A percentile compares a stretch with the other conserved stretches of the same genome.
phyloP scores from a whole-genome alignment of 2,888 invertebrate genomes.

The Phyllotreta cruciferae region DNA sequence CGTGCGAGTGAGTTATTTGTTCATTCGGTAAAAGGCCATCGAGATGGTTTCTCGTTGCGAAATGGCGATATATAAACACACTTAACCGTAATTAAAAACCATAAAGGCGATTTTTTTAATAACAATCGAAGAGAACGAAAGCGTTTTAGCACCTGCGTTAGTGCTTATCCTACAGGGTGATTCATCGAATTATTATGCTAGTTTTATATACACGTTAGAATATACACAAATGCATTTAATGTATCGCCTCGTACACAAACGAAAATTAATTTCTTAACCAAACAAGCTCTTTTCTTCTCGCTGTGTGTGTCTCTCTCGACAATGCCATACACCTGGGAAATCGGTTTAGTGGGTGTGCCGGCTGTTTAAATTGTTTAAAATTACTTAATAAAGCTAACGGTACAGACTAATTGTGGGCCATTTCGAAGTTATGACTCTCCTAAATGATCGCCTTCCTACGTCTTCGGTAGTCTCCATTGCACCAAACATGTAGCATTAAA shows the following conservation, averaged over 20 bases:
- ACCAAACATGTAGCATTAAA: too few relatives aligned
- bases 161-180: not conserved
- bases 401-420: conserved; percentile 20
- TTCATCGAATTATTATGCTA: too few relatives aligned
- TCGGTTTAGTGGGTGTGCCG: conserved; percentile 22
- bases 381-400: conserved; percentile 28
- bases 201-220: too few relatives aligned
- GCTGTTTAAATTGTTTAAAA: conserved; percentile 25
- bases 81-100: conserved; percentile 44
- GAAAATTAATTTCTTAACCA: conserved; percentile 36
- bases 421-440: conserved; percentile 16
- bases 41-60: conserved; percentile 32
- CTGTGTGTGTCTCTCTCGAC: too few relatives aligned
- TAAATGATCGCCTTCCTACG: conserved; percentile 21
- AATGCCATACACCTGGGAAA: conserved; percentile 25
- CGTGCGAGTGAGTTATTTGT: too few relatives aligned
- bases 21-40: too few relatives aligned
- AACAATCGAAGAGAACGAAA: conserved; percentile 38
- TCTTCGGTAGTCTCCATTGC: too few relatives aligned
- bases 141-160: conserved; percentile 48
- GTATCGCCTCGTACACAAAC: conserved; percentile 27
- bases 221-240: too few relatives aligned
- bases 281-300: conserved; percentile 29
- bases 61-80: conserved; percentile 38
- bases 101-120: conserved; percentile 42